Conservation (phyloP, 2,888 invertebrate species). For the Aleiodes testaceus region DNA sequence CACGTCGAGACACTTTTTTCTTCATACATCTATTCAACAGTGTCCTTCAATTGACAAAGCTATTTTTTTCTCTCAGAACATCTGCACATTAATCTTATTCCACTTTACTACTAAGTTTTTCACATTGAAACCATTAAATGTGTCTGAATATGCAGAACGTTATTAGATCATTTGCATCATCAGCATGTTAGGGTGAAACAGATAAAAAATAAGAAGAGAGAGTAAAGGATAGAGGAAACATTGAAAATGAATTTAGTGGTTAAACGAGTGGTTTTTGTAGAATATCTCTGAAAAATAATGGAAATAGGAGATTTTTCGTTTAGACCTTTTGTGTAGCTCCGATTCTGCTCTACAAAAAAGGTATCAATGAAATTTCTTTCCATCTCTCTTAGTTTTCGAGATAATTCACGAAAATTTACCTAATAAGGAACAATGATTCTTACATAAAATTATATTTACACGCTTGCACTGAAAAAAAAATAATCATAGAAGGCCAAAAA, state of each 20-base stretch:
- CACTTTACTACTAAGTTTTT: not conserved
- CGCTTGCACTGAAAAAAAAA: slow-evolving; percentile 72
- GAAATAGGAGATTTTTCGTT: too few relatives aligned
- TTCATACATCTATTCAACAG: too few relatives aligned
- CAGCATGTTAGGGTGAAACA: slow-evolving; percentile 45
- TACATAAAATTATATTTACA: slow-evolving; percentile 73
- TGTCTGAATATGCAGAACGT: slow-evolving; percentile 14
- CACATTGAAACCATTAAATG: not conserved
- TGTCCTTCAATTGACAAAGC: too few relatives aligned
- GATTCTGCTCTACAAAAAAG: too few relatives aligned
- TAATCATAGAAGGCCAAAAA: slow-evolving; percentile 75
- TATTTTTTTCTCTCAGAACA: too few relatives aligned
- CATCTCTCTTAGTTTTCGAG: too few relatives aligned
- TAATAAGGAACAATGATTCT: not conserved
- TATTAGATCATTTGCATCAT: slow-evolving; percentile 24
- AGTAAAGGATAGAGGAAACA: slow-evolving; percentile 12
- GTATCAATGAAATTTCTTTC: too few relatives aligned
- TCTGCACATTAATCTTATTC: not conserved
- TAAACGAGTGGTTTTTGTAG: too few relatives aligned
- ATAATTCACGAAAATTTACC: not conserved
- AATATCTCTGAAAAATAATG: too few relatives aligned
- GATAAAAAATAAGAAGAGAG: slow-evolving; percentile 27
- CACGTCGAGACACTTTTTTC: too few relatives aligned
- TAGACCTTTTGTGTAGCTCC: too few relatives aligned
- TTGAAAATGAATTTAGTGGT: not conserved